These are phyloP conservation scores for Diphyllodes magnificus DNA, from an alignment of 2,113 vertebrate genomes.

Conservation along the genomic window DNA sequence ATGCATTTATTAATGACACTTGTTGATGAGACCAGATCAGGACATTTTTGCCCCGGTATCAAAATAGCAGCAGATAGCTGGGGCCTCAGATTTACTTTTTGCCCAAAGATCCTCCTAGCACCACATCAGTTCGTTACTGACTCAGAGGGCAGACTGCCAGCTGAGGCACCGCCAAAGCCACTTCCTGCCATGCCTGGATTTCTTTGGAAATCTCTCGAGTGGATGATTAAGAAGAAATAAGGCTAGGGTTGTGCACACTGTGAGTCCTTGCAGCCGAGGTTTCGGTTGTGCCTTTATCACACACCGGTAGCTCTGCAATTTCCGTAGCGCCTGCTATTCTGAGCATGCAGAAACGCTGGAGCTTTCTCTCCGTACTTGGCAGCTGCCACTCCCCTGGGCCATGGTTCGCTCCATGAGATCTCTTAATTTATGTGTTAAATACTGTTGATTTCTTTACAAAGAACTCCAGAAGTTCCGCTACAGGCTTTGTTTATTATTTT, in stretches of 20 bases:
- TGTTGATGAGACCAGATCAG: not conserved
- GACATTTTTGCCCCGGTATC: not conserved
- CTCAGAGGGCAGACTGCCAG: not conserved
- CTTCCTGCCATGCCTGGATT: not conserved
- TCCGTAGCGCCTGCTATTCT: not conserved
- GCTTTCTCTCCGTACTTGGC: not conserved
- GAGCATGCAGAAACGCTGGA: fast-evolving
- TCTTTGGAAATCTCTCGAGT: not conserved
- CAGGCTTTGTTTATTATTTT: not conserved
- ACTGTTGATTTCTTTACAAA: not conserved
- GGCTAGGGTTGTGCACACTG: not conserved
- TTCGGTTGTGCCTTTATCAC: not conserved
- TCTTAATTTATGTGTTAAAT: not conserved
- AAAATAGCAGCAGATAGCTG: not conserved
- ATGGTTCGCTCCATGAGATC: not conserved
- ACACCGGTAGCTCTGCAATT: not conserved
- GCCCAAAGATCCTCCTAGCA: not conserved
- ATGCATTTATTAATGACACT: not conserved
- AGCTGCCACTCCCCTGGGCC: not conserved
- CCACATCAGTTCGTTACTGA: not conserved
- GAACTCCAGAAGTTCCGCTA: not conserved
- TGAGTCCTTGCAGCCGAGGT: not conserved
- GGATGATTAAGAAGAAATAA: not conserved
- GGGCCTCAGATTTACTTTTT: not conserved
- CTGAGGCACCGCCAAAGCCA: conserved; percentile 5